Evolutionary conservation across 2,888 invertebrate genomes (phyloP).

Genomic region (Myopa tessellatipennis): DNA sequence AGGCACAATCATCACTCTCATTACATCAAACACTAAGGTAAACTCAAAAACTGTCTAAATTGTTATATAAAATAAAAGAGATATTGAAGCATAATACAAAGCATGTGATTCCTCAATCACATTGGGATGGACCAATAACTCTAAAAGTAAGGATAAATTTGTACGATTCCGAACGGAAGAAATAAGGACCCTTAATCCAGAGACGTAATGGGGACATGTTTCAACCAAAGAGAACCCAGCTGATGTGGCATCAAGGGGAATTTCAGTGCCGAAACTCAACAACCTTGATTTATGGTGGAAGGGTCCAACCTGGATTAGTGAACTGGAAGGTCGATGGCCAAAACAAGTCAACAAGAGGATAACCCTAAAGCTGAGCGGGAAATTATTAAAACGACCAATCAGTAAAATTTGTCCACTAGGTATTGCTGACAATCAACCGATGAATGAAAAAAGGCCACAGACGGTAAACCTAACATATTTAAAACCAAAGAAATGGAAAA

Average conservation of each 20-base stretch:
- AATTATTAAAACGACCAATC: no score
- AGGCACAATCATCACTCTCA: not conserved
- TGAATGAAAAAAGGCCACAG: not conserved
- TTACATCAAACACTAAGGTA: not conserved
- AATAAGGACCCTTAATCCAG: conserved; percentile 11
- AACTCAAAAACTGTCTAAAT: not conserved
- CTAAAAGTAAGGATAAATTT: conserved; percentile 38
- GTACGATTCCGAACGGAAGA: conserved; percentile 24
- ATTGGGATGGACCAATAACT: conserved; percentile 32
- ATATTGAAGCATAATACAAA: not conserved
- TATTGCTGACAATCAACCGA: not conserved
- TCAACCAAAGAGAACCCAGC: conserved; percentile 4
- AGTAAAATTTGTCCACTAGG: not conserved
- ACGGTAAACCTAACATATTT: not conserved
- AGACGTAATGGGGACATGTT: not conserved
- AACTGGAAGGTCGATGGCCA: not conserved
- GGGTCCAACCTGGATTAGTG: conserved; percentile 1
- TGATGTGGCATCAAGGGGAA: conserved; percentile 2
- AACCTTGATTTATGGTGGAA: conserved; percentile 23
- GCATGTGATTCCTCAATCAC: conserved; percentile 38
- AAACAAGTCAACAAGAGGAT: not conserved
- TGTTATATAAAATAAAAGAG: not conserved
- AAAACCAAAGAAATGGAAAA: not conserved
- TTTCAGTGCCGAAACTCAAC: conserved; percentile 2
- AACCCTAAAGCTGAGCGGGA: not conserved